Evolutionary conservation across 2,113 vertebrate species (phyloP), one percentile per base, ranked within the genome.

Genomic region (Oostethus manadensis): DNA sequence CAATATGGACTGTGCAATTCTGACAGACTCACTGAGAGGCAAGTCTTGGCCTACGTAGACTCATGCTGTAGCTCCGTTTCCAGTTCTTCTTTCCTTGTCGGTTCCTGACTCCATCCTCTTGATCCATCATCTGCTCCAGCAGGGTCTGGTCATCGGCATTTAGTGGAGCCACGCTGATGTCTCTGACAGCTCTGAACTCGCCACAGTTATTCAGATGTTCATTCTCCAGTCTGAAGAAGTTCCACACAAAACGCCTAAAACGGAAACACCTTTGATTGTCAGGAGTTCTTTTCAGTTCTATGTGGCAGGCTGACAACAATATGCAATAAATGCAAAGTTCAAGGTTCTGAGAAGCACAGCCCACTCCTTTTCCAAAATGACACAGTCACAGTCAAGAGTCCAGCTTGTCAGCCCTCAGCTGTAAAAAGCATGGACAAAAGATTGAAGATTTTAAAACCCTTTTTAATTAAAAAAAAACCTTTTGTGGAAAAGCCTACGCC

Each of bases 61-160:
- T 93, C 80, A 99, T 90, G 73, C 94, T 97, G 87, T 97, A 97
- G 87, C 91, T 95, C 67, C 93, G 91, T 77, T 97, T 99, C 95
- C 95, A 98, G 54, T 81, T 89, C 77, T 93, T 96, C 86, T 92
- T 97, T 81, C 97, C 98, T 80, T 92, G 91, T 21, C 96, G 91
- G 85, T 99, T 99, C 26, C 93, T 86, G 4, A 99, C 97, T 0
- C 97, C 97, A 0, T 99, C 97, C 11, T 98, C 97, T 88, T 96
- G 96, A 88, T 99, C 97, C 97, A 99, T 99, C 97, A 99, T 99
- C 88, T 98, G 96, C 67, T 99, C 97, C 79, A 99, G 89, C 46
- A 99, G 90, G 0, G 97, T 99, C 86, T 98, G 94, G 85, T 99
- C 97, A 1, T 99, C 97, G 0, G 97, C 96, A 0, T 99, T 99